These are phyloP conservation scores for Villa cingulata DNA, from an alignment of 2,888 invertebrate species.

Conservation along the genomic window DNA sequence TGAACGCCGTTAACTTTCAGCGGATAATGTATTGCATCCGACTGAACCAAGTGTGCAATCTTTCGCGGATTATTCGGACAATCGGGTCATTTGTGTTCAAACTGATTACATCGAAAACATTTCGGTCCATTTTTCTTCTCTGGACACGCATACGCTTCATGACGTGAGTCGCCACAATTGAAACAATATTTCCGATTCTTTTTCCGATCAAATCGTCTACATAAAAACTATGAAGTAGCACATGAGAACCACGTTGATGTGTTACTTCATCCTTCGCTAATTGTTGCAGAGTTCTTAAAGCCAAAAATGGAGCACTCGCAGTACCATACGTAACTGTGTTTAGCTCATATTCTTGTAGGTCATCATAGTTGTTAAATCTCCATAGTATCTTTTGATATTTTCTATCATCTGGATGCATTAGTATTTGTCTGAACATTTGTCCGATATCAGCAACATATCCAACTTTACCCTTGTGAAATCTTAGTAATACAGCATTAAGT, in stretches of 20 bases:
- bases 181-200: too few relatives aligned
- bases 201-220: slow-evolving; percentile 12
- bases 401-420: slow-evolving; percentile 2
- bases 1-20: too few relatives aligned
- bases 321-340: slow-evolving; percentile 8
- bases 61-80: too few relatives aligned
- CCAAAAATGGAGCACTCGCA: slow-evolving; percentile 6
- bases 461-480: slow-evolving; percentile 2
- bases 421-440: slow-evolving; percentile 11
- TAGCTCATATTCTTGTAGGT: slow-evolving; percentile 4
- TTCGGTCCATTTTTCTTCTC: too few relatives aligned
- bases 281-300: slow-evolving; percentile 4
- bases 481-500: slow-evolving; percentile 1
- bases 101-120: too few relatives aligned
- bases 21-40: too few relatives aligned
- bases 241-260: slow-evolving; percentile 7
- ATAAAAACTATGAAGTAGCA: slow-evolving; percentile 6
- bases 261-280: slow-evolving; percentile 2
- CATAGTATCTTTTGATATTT: slow-evolving; percentile 8
- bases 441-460: slow-evolving; percentile 6
- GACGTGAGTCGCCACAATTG: too few relatives aligned
- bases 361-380: background rate
- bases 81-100: too few relatives aligned
- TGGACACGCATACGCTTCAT: too few relatives aligned
- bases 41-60: too few relatives aligned